Evolutionary conservation across 1,140 invertebrate species (phyloP), one percentile per base, ranked within the genome.

Genomic region (Lordiphosa mommai): DNA sequence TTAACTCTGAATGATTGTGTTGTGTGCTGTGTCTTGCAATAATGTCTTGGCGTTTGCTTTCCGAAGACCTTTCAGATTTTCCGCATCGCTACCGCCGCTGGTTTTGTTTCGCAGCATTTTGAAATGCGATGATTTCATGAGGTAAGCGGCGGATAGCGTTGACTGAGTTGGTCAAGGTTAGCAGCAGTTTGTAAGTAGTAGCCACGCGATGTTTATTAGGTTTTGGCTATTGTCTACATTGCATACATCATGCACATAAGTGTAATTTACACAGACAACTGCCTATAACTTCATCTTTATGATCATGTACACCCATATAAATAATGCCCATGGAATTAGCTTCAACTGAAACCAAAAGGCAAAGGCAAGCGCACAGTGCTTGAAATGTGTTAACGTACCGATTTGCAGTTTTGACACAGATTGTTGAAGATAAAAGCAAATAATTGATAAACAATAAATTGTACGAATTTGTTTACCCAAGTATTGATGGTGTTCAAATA

Each of bases 151-250:
- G 12, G 5, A n/a, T 44, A 53, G 52, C 60, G 40, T 32, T 59
- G 41, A 50, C 34, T 79, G 69, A 80, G 74, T 82, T 80, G 71
- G 76, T 80, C 74, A 80, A 80, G 74, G 74, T 76, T 71, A 67
- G 10, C 13, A 32, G 5, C 23, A 30, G 13, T 43, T 41, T 33
- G n/a, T 16, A 9, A 38, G 14, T 41, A 41, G 57, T 41, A 10
- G 41, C 48, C 56, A 38, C 60, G 61, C 64, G 63, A 68, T 68
- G 47, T 68, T 68, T 58, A 23, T 23, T 23, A 23, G 5, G 20
- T 23, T 23, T 23, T 6, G 67, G 38, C 48, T 51, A 68, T 68
- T 68, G 64, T 68, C 60, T 68, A 68, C 13, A n/a, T n/a, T 29
- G 48, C 30, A 48, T 34, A 33, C 46, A 33, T 48, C 32, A 67